Evolutionary conservation across 1,140 invertebrate species (phyloP), one percentile per base, ranked within the genome.

Genomic region (Drosophila teissieri): DNA sequence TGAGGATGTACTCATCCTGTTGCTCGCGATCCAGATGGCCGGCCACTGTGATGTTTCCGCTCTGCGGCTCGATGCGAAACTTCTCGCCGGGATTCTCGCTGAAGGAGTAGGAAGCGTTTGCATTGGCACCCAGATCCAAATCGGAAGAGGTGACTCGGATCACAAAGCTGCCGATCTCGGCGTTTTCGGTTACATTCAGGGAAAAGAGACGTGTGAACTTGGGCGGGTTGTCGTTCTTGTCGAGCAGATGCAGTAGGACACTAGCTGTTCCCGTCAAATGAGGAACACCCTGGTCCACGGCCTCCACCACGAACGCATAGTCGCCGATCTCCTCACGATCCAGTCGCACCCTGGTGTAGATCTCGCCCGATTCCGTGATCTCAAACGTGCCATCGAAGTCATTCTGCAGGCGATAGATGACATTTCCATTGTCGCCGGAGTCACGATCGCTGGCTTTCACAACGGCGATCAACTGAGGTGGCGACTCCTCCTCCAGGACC

Each of bases 151-250:
- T 98, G 0, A 99, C 96, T 90, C 95, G 95, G 53, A 99, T 96
- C 0, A 99, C 97, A 92, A 98, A 98, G 2, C 97, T 96, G 3
- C 97, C 98, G 44, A 98, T 95, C 73, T 97, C 96, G 0, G 97
- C 95, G 93, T 99, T 99, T 93, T 99, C 98, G 0, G 98, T 98
- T 0, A 99, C 97, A 90, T 98, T 98, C 0, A 98, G 96, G 83
- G 96, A 98, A 91, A 98, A 99, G 0, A 98, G 92, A 49, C 97
- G 93, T 1, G 97, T 98, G 91, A 99, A 99, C 67, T 96, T 94
- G 0, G 98, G 98, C 10, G 97, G 97, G 92, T 98, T 98, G 92
- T 99, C 98, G 93, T 99, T 99, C 92, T 98, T 98, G 90, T 99
- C 98, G 15, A 96, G 91, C 14, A 99, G 95, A 5, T 95, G 96